Evolutionary conservation across 2,797 vertebrate genomes (phyloP), one percentile per base, ranked within the genome.

Genomic region (Threskiornis aethiopicus): DNA sequence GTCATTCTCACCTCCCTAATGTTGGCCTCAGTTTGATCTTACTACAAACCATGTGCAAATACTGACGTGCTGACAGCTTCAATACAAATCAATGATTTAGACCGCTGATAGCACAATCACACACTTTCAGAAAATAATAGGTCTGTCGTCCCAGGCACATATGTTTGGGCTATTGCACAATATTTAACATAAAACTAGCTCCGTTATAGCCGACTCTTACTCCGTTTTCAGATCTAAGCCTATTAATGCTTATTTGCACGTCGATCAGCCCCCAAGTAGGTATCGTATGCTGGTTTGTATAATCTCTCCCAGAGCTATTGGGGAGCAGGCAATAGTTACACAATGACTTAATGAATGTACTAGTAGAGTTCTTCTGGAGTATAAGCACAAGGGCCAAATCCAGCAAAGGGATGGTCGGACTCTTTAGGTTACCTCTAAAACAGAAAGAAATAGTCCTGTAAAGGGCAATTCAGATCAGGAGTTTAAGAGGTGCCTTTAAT

Each of bases 41-140:
- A 62, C 77, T 59, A 73, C 66, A 73, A 91, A 78, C 66, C 91
- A 90, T 6, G 87, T 89, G 91, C 85, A 90, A 88, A 95, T 85
- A 72, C 39, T 15, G 39, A 94, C 76, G 80, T 41, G 77, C 75
- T 88, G 94, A 96, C 91, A 96, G 85, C 83, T 88, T 91, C 7
- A 25, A 62, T 29, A 79, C 66, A 72, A 76, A 91, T 66, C 61
- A 41, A 14, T n/a, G 89, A 90, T 35, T 52, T 51, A 87, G 42
- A 81, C 26, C 0, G 0, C 79, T 25, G 69, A 88, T 58, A 84
- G 79, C 39, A 54, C 71, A 72, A 42, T n/a, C 79, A 49, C n/a
- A 61, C 26, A 21, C 82, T 84, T n/a, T 3, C 85, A 49, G 67
- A 77, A 92, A 75, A 59, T 37, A 49, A 49, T 0, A 57, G 64